Conservation (phyloP, 2,797 vertebrate genomes). For the Gambusia yucatana region DNA sequence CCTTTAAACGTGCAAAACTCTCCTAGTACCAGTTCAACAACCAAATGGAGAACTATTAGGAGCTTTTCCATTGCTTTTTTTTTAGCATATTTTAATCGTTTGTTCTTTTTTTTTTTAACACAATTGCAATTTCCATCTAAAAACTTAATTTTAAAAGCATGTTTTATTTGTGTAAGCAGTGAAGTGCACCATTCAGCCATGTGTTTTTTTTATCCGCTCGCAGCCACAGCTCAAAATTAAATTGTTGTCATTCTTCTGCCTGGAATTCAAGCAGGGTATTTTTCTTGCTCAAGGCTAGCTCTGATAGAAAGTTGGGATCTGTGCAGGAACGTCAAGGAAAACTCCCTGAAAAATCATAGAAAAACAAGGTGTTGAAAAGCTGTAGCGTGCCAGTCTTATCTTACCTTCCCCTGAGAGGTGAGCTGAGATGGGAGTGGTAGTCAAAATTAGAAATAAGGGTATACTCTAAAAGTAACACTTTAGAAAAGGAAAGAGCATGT, state of each 20-base stretch:
- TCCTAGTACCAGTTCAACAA: constrained; percentile 50
- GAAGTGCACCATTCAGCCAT: background rate
- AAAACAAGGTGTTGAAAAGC: constrained; percentile 56
- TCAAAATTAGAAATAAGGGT: constrained; percentile 6
- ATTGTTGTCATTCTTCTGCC: constrained; percentile 67
- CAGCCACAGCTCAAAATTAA: constrained; percentile 52
- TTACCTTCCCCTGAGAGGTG: constrained; percentile 27
- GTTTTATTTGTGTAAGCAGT: background rate
- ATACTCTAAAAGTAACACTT: background rate
- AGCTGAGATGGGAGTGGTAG: constrained; percentile 14
- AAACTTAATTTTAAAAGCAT: background rate
- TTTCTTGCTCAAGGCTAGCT: constrained; percentile 64
- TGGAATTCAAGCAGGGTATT: constrained; percentile 65
- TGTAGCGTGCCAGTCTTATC: constrained; percentile 27
- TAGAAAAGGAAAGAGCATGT: constrained; percentile 30
- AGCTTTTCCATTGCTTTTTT: constrained; percentile 7
- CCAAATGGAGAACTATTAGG: constrained; percentile 31
- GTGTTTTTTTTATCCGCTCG: constrained; percentile 23
- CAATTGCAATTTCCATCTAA: background rate
- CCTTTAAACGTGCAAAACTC: constrained; percentile 62
- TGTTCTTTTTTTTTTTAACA: background rate
- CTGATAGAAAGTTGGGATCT: constrained; percentile 50
- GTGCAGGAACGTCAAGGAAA: constrained; percentile 20
- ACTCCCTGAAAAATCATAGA: constrained; percentile 35
- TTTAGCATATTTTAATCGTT: constrained; percentile 7